Evolutionary conservation across 2,113 vertebrate species (phyloP).

Genomic region (Pseudorectes ferrugineus): DNA sequence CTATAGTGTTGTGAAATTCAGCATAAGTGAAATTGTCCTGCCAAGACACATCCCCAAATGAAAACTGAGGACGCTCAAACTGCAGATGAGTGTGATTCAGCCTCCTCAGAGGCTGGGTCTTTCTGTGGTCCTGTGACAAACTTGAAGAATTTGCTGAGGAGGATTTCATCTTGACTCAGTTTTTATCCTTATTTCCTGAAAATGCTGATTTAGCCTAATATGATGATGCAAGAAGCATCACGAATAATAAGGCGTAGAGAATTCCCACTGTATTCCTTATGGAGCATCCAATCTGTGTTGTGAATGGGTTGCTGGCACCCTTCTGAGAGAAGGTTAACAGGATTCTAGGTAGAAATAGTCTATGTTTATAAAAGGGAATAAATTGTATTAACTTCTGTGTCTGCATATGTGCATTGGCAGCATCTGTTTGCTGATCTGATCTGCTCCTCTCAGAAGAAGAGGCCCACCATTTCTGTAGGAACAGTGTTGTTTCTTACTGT

Average conservation of each 20-base stretch:
- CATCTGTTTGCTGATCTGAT: not conserved
- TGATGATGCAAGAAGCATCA: not conserved
- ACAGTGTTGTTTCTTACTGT: not conserved
- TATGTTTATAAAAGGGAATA: not conserved
- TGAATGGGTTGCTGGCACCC: not conserved
- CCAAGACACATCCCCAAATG: not conserved
- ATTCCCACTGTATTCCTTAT: not conserved
- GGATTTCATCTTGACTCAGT: not conserved
- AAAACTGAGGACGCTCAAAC: not conserved
- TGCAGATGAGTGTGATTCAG: not conserved
- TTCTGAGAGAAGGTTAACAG: not conserved
- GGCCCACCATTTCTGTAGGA: not conserved
- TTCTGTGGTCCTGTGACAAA: not conserved
- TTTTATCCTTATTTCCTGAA: not conserved
- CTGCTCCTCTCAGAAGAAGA: not conserved
- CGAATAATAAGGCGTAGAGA: not conserved
- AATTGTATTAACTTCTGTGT: not conserved
- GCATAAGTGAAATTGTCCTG: not conserved
- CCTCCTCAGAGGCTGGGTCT: not conserved
- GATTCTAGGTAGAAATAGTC: not conserved
- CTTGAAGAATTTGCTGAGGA: not conserved
- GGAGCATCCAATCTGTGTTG: not conserved
- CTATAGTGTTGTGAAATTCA: not conserved
- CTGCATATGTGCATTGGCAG: not conserved
- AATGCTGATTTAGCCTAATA: not conserved